Conservation (phyloP, 2,113 vertebrate genomes). For the Burhinus bistriatus region DNA sequence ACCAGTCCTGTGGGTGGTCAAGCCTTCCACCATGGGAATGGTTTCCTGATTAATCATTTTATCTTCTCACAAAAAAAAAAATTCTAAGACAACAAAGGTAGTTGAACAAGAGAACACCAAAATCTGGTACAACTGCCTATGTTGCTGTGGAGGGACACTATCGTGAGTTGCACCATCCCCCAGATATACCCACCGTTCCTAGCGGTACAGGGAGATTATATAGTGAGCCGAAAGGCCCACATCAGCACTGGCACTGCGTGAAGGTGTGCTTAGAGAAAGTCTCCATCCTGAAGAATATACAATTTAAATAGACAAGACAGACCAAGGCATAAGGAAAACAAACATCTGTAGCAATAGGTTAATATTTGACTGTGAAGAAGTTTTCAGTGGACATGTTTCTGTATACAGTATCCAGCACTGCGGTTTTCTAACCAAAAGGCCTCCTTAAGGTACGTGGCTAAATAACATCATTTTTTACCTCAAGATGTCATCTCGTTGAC, state of each 20-base stretch:
- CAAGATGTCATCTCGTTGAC: not conserved
- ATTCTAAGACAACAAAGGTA: not conserved
- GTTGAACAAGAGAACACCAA: not conserved
- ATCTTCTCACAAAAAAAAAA: not conserved
- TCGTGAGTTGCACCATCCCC: not conserved
- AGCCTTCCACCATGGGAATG: not conserved
- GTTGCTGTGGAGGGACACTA: not conserved
- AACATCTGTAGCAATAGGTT: not conserved
- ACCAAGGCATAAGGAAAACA: not conserved
- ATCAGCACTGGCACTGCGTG: not conserved
- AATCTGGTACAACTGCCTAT: not conserved
- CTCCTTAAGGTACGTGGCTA: not conserved
- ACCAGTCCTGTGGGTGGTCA: not conserved
- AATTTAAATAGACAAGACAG: not conserved
- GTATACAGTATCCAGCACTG: not conserved
- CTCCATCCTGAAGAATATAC: not conserved
- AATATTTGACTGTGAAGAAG: not conserved
- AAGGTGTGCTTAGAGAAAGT: not conserved
- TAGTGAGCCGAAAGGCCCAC: not conserved
- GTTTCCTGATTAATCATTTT: not conserved
- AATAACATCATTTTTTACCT: not conserved
- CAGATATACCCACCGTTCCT: rapidly evolving
- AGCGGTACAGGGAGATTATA: not conserved
- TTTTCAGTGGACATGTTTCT: not conserved
- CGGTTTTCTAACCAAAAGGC: not conserved